Evolutionary conservation across 64 coral and sea anemone species (phyloP).

Genomic region (Hydrozoanthus tunicans): DNA sequence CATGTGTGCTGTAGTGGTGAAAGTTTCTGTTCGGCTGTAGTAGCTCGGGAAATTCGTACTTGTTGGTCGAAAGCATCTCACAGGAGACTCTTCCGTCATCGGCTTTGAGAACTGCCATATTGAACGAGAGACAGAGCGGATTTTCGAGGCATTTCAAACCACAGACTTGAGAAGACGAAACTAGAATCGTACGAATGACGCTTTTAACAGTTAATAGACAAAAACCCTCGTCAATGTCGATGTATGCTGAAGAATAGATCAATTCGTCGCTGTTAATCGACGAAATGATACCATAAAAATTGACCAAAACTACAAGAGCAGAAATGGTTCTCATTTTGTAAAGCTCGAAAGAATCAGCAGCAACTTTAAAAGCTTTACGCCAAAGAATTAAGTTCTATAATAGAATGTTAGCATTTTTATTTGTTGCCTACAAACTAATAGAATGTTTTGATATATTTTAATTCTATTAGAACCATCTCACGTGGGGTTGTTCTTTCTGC

Average conservation of each 20-base stretch:
- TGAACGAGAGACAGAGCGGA: neutral
- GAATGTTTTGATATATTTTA: too few species aligned
- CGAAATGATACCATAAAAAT: neutral
- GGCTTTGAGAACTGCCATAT: neutral
- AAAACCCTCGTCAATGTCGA: neutral
- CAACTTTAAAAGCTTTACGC: neutral
- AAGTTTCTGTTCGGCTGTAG: neutral
- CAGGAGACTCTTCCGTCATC: neutral
- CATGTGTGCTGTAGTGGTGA: neutral
- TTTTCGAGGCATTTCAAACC: neutral
- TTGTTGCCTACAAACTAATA: too few species aligned
- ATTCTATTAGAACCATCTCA: too few species aligned
- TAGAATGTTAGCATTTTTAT: too few species aligned
- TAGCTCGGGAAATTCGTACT: neutral
- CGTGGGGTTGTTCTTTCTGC: too few species aligned
- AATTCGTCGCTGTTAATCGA: neutral
- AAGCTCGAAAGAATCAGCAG: neutral
- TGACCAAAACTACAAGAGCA: neutral
- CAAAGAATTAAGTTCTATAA: too few species aligned
- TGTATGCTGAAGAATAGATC: neutral
- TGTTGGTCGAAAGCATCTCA: conserved; percentile 1
- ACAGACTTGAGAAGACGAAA: neutral
- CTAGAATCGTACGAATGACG: neutral
- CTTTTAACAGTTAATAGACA: neutral
- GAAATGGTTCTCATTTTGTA: neutral